Evolutionary conservation across 2,888 invertebrate genomes (phyloP).

Genomic region (Harmothoe impar): DNA sequence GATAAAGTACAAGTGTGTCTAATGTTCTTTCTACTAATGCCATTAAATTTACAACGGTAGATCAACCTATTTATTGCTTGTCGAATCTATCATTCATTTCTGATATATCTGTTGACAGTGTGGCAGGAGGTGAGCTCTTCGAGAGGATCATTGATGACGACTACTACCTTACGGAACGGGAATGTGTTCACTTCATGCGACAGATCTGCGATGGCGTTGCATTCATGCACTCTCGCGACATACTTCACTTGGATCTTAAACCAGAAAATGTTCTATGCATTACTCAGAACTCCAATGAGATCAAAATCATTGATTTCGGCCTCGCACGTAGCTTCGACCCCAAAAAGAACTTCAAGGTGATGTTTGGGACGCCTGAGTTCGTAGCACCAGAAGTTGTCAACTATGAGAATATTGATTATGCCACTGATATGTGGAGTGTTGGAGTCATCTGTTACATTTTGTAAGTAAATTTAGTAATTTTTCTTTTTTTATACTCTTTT

Average conservation of each 20-base stretch:
- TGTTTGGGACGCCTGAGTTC: slow-evolving; percentile 83
- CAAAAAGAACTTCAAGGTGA: slow-evolving; percentile 89
- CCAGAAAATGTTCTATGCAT: slow-evolving; percentile 99
- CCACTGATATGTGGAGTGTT: slow-evolving; percentile 83
- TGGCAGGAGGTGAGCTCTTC: slow-evolving; percentile 98
- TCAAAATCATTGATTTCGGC: slow-evolving; percentile 99
- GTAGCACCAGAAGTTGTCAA: slow-evolving; percentile 83
- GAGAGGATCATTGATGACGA: slow-evolving; percentile 99
- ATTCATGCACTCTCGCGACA: slow-evolving; percentile 96
- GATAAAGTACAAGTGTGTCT: too few relatives aligned
- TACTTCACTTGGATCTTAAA: slow-evolving; percentile 98
- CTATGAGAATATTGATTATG: slow-evolving; percentile 81
- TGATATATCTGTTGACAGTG: slow-evolving; percentile 86
- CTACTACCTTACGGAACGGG: slow-evolving; percentile 96
- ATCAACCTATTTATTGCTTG: too few relatives aligned
- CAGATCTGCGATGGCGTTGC: slow-evolving; percentile 99
- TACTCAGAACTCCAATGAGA: slow-evolving; percentile 96
- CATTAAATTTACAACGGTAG: too few relatives aligned
- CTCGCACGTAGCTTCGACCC: slow-evolving; percentile 96
- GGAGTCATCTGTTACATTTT: slow-evolving; percentile 83
- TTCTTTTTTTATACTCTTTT: slow-evolving; percentile 2
- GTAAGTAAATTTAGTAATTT: slow-evolving; percentile 74
- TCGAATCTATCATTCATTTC: too few relatives aligned
- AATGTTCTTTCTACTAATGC: too few relatives aligned
- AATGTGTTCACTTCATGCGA: slow-evolving; percentile 97